phyloP scores from a whole-genome alignment of 2,888 invertebrate species.

The Caenorhabditis sp. region DNA sequence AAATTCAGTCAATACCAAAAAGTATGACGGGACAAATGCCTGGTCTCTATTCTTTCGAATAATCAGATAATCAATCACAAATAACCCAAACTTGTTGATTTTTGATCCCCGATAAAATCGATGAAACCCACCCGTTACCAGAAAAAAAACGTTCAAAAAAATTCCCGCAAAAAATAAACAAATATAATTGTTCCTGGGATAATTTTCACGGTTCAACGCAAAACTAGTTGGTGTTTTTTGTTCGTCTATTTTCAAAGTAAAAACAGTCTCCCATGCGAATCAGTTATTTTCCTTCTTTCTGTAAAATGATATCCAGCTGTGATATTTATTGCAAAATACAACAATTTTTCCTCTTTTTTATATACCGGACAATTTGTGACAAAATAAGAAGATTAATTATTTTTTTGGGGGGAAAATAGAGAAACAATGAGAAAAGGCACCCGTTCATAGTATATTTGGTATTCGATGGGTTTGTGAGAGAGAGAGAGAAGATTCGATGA shows the following conservation, averaged over 20 bases:
- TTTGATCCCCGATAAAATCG: background rate
- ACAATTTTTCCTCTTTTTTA: background rate
- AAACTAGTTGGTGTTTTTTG: background rate
- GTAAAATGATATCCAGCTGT: background rate
- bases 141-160: background rate
- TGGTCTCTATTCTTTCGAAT: background rate
- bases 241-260: background rate
- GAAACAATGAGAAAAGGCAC: background rate
- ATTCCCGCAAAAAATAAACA: background rate
- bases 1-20: too few relatives aligned
- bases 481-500: background rate
- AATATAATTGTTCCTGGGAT: background rate
- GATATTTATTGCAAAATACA: background rate
- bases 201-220: background rate
- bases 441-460: background rate
- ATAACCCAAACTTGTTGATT: background rate
- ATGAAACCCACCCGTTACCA: background rate
- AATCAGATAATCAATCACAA: background rate
- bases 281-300: too few relatives aligned
- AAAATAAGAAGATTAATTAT: background rate
- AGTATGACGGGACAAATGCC: too few relatives aligned
- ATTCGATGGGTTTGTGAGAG: conserved; percentile 17
- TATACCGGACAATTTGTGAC: background rate
- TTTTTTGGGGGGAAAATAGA: background rate
- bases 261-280: background rate